Percentiles rank a stretch among this genome's conserved stretches.
phyloP scores from a whole-genome alignment of 2,113 vertebrate genomes.

The Notothenia coriiceps region DNA sequence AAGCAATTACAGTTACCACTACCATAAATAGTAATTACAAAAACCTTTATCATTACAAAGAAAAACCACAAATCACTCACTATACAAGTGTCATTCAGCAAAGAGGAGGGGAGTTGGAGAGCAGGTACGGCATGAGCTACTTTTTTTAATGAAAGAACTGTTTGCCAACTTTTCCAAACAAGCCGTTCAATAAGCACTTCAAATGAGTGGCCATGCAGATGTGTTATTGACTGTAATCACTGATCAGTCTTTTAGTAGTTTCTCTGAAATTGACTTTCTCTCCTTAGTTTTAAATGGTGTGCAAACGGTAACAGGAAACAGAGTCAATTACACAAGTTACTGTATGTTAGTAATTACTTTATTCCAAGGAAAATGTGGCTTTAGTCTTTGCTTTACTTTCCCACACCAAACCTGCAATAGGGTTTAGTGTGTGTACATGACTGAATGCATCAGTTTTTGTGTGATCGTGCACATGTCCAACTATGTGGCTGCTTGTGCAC shows the following conservation, averaged over 20 bases:
- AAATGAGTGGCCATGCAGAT: conserved; percentile 66
- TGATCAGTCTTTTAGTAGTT: conserved; percentile 75
- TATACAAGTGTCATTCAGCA: conserved; percentile 13
- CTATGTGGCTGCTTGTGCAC: conserved; percentile 14
- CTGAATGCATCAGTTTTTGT: conserved; percentile 15
- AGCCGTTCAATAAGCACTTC: conserved; percentile 69
- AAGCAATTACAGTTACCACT: conserved; percentile 74
- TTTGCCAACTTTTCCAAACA: conserved; percentile 69
- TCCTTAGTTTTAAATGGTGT: conserved; percentile 52
- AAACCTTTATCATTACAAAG: conserved; percentile 66
- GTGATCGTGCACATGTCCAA: conserved; percentile 22
- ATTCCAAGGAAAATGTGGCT: conserved; percentile 33
- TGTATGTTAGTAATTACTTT: conserved; percentile 65
- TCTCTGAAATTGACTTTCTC: conserved; percentile 64
- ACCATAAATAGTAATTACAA: conserved; percentile 76
- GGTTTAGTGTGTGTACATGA: conserved; percentile 3
- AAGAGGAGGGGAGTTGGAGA: conserved; percentile 6
- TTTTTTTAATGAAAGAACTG: conserved; percentile 50
- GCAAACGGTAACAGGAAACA: conserved; percentile 52
- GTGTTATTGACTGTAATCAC: conserved; percentile 68
- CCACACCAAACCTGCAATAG: conserved; percentile 1
- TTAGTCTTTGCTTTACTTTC: background rate
- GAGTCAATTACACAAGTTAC: conserved; percentile 58
- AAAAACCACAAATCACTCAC: conserved; percentile 56
- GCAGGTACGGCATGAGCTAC: background rate